Percentiles rank a stretch among this genome's conserved stretches.
These are phyloP conservation scores for Drosophila recens DNA, from an alignment of 2,888 invertebrate species.

Conservation along the genomic window DNA sequence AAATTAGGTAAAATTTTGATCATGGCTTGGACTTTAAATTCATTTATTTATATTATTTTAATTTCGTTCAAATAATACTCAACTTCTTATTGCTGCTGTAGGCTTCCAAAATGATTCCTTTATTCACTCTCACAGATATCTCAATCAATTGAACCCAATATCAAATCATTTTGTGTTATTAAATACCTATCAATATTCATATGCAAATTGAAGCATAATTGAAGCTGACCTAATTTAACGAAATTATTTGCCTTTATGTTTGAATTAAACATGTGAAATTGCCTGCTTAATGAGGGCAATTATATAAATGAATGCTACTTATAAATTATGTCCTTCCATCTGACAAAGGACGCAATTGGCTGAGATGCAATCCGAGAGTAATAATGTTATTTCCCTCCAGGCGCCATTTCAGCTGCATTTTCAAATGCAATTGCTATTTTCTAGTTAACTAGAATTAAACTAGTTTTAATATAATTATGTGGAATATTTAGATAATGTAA, in stretches of 20 bases:
- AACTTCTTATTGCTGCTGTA: too few relatives aligned
- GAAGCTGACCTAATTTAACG: conserved; percentile 9
- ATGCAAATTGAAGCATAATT: background rate
- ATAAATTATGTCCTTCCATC: conserved; percentile 19
- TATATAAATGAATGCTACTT: conserved; percentile 22
- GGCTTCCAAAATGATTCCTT: background rate
- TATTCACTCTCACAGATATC: background rate
- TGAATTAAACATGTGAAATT: background rate
- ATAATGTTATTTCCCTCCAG: conserved; percentile 27
- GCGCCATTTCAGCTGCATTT: conserved; percentile 6
- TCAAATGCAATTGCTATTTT: conserved; percentile 15
- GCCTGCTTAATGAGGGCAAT: conserved; percentile 24
- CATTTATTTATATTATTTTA: too few relatives aligned
- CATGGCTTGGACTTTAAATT: too few relatives aligned
- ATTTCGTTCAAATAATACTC: too few relatives aligned
- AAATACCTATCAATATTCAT: background rate
- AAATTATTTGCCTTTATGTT: background rate
- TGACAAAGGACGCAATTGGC: background rate
- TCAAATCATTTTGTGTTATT: background rate
- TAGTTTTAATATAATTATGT: conserved; percentile 44
- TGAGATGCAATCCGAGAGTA: background rate
- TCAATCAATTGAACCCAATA: background rate
- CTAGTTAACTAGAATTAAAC: conserved; percentile 16
- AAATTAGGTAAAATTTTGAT: background rate
- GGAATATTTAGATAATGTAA: conserved; percentile 36